Evolutionary conservation across 2,797 vertebrate genomes (phyloP).

Genomic region (Rhinella marina): DNA sequence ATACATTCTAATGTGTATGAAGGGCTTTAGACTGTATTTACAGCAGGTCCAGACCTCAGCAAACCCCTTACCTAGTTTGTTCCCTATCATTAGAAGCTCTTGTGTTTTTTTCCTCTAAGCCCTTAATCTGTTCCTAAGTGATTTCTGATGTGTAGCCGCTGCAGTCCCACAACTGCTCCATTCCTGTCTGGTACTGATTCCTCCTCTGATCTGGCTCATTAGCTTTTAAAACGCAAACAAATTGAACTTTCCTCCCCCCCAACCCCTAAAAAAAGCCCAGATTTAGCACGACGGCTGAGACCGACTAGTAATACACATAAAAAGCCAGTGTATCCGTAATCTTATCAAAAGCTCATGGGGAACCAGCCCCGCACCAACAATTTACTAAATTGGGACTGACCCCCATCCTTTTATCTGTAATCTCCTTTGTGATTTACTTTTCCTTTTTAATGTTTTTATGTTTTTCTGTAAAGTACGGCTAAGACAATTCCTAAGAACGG

Average conservation of each 20-base stretch:
- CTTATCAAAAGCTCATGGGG: neutral
- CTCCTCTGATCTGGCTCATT: constrained; percentile 52
- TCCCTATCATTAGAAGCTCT: constrained; percentile 53
- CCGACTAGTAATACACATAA: neutral
- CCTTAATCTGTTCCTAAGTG: constrained; percentile 57
- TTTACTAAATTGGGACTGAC: constrained; percentile 32
- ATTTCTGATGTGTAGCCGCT: constrained; percentile 56
- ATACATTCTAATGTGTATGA: constrained; percentile 32
- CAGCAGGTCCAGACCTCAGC: constrained; percentile 41
- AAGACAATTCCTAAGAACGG: neutral
- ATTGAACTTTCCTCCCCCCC: constrained; percentile 32
- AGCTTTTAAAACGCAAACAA: constrained; percentile 53
- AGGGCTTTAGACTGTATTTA: constrained; percentile 46
- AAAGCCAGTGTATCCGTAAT: constrained; percentile 19
- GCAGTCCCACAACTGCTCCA: constrained; percentile 23
- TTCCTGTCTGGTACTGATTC: constrained; percentile 56
- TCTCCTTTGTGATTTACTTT: constrained; percentile 27
- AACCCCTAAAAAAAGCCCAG: constrained; percentile 9
- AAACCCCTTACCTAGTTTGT: constrained; percentile 49
- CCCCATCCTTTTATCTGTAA: constrained; percentile 12
- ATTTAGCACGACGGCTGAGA: neutral
- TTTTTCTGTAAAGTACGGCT: neutral
- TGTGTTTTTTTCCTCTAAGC: constrained; percentile 51
- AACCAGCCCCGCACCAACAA: constrained; percentile 14
- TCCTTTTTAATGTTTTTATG: neutral